Evolutionary conservation across 2,113 vertebrate species (phyloP).

Genomic region (Pseudonaja textilis): DNA sequence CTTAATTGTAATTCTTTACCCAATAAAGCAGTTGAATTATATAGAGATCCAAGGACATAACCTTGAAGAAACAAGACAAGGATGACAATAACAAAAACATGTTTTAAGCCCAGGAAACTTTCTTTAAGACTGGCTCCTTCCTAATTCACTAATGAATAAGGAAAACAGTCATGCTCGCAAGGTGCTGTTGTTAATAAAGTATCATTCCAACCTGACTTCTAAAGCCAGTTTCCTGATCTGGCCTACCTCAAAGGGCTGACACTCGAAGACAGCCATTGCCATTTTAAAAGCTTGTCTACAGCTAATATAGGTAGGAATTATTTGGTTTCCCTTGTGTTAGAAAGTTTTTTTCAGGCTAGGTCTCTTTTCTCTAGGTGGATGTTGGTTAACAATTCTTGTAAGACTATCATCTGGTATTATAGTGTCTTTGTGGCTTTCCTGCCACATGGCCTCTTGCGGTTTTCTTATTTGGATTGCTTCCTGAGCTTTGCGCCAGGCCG

Average conservation of each 20-base stretch:
- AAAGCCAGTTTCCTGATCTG: neutral
- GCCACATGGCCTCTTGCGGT: conserved; percentile 69
- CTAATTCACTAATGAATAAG: neutral
- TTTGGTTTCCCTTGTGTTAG: neutral
- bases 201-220: neutral
- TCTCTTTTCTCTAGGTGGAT: neutral
- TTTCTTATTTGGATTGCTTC: conserved; percentile 89
- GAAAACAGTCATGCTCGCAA: neutral
- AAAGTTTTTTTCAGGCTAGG: neutral
- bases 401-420: conserved; percentile 13
- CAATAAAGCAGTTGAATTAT: neutral
- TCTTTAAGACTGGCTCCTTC: neutral
- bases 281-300: neutral
- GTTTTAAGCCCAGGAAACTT: neutral
- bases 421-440: conserved; percentile 41
- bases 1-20: neutral
- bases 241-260: neutral
- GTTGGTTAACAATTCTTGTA: neutral
- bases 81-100: neutral
- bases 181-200: neutral
- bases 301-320: neutral
- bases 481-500: conserved; percentile 86
- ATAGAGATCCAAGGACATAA: neutral
- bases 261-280: neutral
- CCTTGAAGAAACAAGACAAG: neutral